Conservation (phyloP, 1,140 invertebrate genomes). For the Hycleus cichorii region DNA sequence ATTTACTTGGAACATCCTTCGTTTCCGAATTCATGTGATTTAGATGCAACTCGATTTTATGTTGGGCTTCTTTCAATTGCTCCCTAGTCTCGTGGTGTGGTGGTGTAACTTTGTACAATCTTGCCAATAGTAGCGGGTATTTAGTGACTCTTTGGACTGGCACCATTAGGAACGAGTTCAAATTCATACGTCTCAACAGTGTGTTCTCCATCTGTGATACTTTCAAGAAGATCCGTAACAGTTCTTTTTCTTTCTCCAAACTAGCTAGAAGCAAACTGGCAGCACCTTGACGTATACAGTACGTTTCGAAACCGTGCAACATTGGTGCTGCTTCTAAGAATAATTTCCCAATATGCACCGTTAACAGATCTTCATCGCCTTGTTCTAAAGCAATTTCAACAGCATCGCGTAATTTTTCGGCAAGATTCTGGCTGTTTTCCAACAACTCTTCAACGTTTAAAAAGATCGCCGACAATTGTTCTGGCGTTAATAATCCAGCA, state of each 20-base stretch:
- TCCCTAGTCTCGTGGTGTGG: constrained; percentile 68
- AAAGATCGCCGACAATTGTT: constrained; percentile 84
- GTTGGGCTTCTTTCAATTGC: constrained; percentile 72
- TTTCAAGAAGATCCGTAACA: constrained; percentile 86
- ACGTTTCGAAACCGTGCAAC: constrained; percentile 90
- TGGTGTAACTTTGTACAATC: constrained; percentile 87
- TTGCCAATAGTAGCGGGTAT: constrained; percentile 84
- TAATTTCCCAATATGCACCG: constrained; percentile 84
- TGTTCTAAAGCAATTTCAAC: constrained; percentile 78
- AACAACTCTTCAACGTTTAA: constrained; percentile 89
- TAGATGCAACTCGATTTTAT: constrained; percentile 86
- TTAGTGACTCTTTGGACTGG: constrained; percentile 86
- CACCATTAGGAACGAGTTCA: constrained; percentile 95
- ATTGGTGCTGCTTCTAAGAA: constrained; percentile 88
- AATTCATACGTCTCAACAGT: constrained; percentile 86
- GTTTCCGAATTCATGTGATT: constrained; percentile 93
- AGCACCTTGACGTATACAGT: constrained; percentile 84
- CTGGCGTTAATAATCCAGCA: constrained; percentile 72
- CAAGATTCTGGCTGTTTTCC: constrained; percentile 78
- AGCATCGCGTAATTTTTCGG: constrained; percentile 76
- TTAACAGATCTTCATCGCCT: constrained; percentile 71
- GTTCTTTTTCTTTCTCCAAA: constrained; percentile 91
- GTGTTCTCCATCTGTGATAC: constrained; percentile 96
- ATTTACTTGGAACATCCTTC: constrained; percentile 80
- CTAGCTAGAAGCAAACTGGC: constrained; percentile 84